Base-by-base conservation (phyloP, 2,888 invertebrate species). In the Aphidius colemani region DNA sequence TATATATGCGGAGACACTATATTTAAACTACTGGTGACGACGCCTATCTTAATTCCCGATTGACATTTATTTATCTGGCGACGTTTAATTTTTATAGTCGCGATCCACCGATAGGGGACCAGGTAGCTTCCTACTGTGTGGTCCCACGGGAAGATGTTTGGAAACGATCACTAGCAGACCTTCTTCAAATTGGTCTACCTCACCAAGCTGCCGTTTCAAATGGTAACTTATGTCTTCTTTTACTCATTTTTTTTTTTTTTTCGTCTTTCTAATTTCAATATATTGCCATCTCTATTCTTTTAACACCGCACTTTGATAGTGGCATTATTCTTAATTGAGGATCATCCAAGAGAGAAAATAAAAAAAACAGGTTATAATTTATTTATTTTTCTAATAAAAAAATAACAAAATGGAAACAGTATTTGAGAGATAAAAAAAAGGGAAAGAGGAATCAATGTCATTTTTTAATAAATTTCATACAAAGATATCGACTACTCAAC, bases 1-100 rank as follows among this genome's bases (percentile, higher is more conserved):
- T 30, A 43, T 43, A 64, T 30, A 30, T 30, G 5, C 5, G 30
- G 59, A 48, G 57, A 46, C 51, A 59, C 43, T 59, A 51, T 59
- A 50, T 50, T 59, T 51, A 61, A 63, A 66, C 64, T 69, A 69
- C 67, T 64, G 63, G 65, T 66, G 68, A 65, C 68, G 67, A 72
- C 71, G 72, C 78, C 78, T 77, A 78, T 79, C 79, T 78, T 77
- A 78, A 79, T 79, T 79, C 76, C 72, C 77, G 74, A 78, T 78
- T 77, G 80, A 77, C 81, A 77, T 79, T 80, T 80, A 80, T 81
- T 81, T 81, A 80, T 81, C 81, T 79, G 77, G 73, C 76, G 78
- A 75, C 77, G 76, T 78, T 80, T 79, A 80, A 80, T 79, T 81
- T 80, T 80, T 80, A 81, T 78, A 78, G 76, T 72, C 77, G 72